Evolutionary conservation across 2,888 invertebrate genomes (phyloP).

Genomic region (Limnephilus auricula): DNA sequence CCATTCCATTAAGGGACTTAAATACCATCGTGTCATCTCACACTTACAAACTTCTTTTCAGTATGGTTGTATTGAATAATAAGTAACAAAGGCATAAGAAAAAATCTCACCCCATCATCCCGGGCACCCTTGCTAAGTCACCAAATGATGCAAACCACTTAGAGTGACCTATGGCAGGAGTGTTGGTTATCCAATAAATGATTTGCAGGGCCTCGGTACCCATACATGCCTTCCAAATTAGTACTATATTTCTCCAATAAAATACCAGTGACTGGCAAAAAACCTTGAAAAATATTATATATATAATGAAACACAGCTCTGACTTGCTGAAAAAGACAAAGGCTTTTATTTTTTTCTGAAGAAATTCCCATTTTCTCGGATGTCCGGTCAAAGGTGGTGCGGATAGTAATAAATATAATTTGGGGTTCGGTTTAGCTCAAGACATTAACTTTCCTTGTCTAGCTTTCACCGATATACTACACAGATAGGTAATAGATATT

Average conservation of each 20-base stretch:
- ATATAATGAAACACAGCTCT: not conserved
- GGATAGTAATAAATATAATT: conserved; percentile 22
- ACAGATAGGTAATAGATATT: not conserved
- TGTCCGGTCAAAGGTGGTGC: not conserved
- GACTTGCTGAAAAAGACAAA: not conserved
- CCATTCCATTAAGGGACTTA: no score
- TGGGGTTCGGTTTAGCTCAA: conserved; percentile 12
- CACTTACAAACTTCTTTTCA: no score
- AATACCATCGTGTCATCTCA: no score
- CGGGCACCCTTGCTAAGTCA: no score
- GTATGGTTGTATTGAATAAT: no score
- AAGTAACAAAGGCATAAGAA: no score
- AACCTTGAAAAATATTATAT: not conserved
- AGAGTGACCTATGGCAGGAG: no score
- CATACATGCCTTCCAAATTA: no score
- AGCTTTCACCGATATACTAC: not conserved
- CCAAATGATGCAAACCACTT: no score
- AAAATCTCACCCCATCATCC: no score
- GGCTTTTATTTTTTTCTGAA: not conserved
- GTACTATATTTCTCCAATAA: not conserved
- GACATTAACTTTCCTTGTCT: not conserved
- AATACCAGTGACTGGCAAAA: not conserved
- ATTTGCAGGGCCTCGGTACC: no score
- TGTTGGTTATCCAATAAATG: no score
- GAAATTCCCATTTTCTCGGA: not conserved